These are phyloP conservation scores for Pogonognathellus flavescens DNA, from an alignment of 1,140 invertebrate species.

Conservation along the genomic window DNA sequence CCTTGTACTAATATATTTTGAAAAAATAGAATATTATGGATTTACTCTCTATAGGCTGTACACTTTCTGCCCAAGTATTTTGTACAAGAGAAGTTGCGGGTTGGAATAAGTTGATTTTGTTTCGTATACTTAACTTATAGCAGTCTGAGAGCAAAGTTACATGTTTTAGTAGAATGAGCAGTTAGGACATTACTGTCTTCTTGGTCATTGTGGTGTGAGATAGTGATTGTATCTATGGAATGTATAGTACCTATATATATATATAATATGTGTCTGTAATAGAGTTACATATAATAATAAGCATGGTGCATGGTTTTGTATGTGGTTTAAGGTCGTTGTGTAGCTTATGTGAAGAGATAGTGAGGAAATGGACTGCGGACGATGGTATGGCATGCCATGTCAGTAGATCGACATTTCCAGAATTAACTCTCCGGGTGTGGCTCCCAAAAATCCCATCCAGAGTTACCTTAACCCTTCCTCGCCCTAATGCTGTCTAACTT, in stretches of 20 bases:
- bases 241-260: neutral
- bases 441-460: constrained; percentile 29
- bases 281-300: too few species aligned
- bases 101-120: too few species aligned
- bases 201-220: constrained; percentile 2
- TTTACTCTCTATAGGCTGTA: too few species aligned
- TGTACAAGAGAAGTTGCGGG: neutral
- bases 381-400: constrained; percentile 8
- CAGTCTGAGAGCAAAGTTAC: too few species aligned
- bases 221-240: constrained; percentile 14
- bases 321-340: neutral
- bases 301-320: neutral
- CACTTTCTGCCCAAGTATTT: neutral
- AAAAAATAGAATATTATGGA: too few species aligned
- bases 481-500: neutral
- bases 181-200: neutral
- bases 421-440: constrained; percentile 44
- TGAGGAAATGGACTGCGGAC: constrained; percentile 20
- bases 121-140: too few species aligned
- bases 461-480: constrained; percentile 35
- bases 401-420: constrained; percentile 28
- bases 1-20: neutral
- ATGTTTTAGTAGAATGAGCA: too few species aligned
- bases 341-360: neutral
- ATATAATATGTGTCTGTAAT: too few species aligned